Evolutionary conservation across 2,113 vertebrate species (phyloP).

Genomic region (Oreochromis aureus): DNA sequence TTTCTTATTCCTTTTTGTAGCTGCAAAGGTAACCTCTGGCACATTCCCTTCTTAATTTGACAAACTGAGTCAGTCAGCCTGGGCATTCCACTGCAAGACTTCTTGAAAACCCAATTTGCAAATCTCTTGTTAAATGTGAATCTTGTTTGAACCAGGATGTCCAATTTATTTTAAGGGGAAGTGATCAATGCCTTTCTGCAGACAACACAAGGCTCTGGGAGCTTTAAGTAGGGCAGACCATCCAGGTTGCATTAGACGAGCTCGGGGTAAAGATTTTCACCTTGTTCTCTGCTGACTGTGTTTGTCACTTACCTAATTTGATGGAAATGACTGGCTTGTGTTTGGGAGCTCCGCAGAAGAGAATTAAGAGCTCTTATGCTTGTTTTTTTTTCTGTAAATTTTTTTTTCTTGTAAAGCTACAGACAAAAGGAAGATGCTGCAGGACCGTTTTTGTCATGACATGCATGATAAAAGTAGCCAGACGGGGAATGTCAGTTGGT

Average conservation of each 20-base stretch:
- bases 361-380: not conserved
- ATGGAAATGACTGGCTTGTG: not conserved
- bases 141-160: not conserved
- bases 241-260: not conserved
- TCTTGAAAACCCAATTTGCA: slow-evolving; percentile 4
- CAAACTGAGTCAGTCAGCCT: slow-evolving; percentile 9
- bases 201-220: not conserved
- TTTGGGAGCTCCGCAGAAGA: not conserved
- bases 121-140: not conserved
- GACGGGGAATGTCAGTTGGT: slow-evolving; percentile 28
- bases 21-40: not conserved
- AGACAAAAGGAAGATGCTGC: not conserved
- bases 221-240: not conserved
- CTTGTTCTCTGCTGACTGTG: not conserved
- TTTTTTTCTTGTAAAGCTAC: not conserved
- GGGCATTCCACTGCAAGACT: not conserved
- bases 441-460: not conserved
- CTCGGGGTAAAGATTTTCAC: not conserved
- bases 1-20: not conserved
- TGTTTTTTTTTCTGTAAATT: not conserved
- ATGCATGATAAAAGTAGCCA: slow-evolving; percentile 6
- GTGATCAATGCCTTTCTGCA: slow-evolving; percentile 23
- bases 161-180: slow-evolving; percentile 8
- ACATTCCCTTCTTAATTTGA: not conserved
- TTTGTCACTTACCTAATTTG: slow-evolving; percentile 15